Conservation (phyloP, 2,888 invertebrate species). For the Ophioninae sp. region DNA sequence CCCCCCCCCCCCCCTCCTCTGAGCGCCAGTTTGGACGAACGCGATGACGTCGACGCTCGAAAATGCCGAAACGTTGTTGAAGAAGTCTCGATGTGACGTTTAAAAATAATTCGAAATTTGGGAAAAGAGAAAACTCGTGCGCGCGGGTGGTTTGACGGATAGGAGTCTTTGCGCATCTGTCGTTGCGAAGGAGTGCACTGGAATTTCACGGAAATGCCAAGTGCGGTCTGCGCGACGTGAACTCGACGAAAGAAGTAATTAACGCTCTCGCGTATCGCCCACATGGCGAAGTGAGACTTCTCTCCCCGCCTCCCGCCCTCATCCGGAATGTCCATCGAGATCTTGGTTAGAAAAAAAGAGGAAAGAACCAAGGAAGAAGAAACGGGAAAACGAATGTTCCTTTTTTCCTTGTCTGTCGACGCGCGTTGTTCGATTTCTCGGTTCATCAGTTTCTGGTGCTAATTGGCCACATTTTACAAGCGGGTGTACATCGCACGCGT, state of each 20-base stretch:
- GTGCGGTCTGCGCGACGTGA: conserved; percentile 27
- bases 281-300: conserved; percentile 41
- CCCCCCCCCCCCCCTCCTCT: not conserved
- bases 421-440: conserved; percentile 48
- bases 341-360: conserved; percentile 15
- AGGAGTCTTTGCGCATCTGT: conserved; percentile 27
- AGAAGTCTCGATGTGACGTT: conserved; percentile 2
- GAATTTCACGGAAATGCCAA: conserved; percentile 56
- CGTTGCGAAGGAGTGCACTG: not conserved
- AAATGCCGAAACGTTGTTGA: not conserved
- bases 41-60: not conserved
- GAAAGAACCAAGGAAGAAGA: conserved; percentile 18
- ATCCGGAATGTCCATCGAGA: conserved; percentile 2
- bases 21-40: not conserved
- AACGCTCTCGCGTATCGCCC: conserved; percentile 47
- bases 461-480: conserved; percentile 47
- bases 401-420: conserved; percentile 36
- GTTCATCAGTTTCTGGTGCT: conserved; percentile 45
- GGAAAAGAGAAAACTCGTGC: not conserved
- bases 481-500: not conserved
- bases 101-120: not conserved
- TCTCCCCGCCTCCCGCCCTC: not conserved
- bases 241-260: conserved; percentile 50
- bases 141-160: not conserved
- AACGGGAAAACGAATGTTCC: conserved; percentile 16